Base-by-base conservation (phyloP, 2,888 invertebrate species). In the Oscheius myriophilus region DNA sequence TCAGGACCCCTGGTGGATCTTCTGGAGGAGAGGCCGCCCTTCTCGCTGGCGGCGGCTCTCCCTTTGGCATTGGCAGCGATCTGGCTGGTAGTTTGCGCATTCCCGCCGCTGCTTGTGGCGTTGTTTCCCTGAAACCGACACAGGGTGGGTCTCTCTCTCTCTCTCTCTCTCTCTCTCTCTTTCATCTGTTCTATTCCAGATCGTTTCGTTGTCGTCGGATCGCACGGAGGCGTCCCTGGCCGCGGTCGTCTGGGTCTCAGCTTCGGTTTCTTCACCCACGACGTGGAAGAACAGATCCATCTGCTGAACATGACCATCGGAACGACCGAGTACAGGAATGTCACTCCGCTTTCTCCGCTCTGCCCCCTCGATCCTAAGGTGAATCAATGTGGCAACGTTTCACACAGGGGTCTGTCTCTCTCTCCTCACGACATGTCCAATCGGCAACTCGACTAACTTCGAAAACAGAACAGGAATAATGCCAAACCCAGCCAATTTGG, bases 21-120 rank as follows among this genome's bases (percentile, higher is more conserved):
- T 87, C 87, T 0, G 88, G 89, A 2, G 89, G 88, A 7, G 88
- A 88, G 74, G 89, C 83, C 1, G 87, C 88, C 12, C 81, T 89
- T 7, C 79, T 89, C 39, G 87, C 87, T 1, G 86, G 86, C 6
- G 87, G 87, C 12, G 89, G 88, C 0, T 87, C 88, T 0, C 75
- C 88, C 1, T 78, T 89, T 39, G 89, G 89, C 12, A 84, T 87
- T n/a, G 89, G 88, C 14, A 86, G 86, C 39, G 89, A 89, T 74
- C 84, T 89, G 42, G 89, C 87, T 7, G 89, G 89, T 43, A 88
- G 88, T 78, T 80, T 89, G 16, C 82, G 89, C 2, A 87, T 89
- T 62, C 89, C 89, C 0, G 87, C 88, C 41, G 82, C 87, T 65
- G 86, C 88, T 74, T 88, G 88, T 82, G 89, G 89, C 0, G 78